These are phyloP conservation scores for Chymomyza procnemis DNA, from an alignment of 2,888 invertebrate genomes.

Conservation along the genomic window DNA sequence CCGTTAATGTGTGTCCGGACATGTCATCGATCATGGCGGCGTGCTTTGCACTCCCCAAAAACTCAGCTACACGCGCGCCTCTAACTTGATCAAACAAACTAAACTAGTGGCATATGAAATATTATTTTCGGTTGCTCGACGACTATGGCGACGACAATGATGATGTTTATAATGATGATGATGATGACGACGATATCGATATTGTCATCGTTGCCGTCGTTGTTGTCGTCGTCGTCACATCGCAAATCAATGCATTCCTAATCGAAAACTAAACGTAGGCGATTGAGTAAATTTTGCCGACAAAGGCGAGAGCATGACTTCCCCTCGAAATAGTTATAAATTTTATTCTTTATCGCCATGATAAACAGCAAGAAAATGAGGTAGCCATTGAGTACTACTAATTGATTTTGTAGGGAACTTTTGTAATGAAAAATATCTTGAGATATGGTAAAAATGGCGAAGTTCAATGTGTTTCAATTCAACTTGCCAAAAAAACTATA, in stretches of 20 bases:
- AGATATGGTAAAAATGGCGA: background rate
- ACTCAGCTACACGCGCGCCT: slow-evolving; percentile 46
- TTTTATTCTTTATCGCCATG: slow-evolving; percentile 63
- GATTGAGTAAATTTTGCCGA: slow-evolving; percentile 69
- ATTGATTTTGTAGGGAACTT: background rate
- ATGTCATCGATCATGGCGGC: slow-evolving; percentile 73
- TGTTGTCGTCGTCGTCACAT: slow-evolving; percentile 54
- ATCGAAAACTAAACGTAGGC: slow-evolving; percentile 69
- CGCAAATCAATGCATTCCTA: slow-evolving; percentile 70
- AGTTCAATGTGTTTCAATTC: background rate
- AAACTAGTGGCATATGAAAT: slow-evolving; percentile 40
- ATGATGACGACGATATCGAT: slow-evolving; percentile 24
- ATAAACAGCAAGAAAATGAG: slow-evolving; percentile 17
- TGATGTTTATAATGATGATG: background rate
- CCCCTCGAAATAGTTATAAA: slow-evolving; percentile 64
- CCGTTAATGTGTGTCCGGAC: slow-evolving; percentile 63
- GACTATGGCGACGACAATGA: slow-evolving; percentile 7
- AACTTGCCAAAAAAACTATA: background rate
- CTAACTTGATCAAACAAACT: slow-evolving; percentile 54
- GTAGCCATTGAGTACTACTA: background rate
- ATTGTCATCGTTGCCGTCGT: background rate
- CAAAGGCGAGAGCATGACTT: slow-evolving; percentile 54
- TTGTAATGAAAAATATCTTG: background rate
- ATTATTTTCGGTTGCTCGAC: slow-evolving; percentile 26
- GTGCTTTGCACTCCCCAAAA: slow-evolving; percentile 32